A percentile compares a stretch with the other conserved stretches of the same genome.
Conservation (phyloP, 2,797 vertebrate genomes). For the Sphenodon punctatus region DNA sequence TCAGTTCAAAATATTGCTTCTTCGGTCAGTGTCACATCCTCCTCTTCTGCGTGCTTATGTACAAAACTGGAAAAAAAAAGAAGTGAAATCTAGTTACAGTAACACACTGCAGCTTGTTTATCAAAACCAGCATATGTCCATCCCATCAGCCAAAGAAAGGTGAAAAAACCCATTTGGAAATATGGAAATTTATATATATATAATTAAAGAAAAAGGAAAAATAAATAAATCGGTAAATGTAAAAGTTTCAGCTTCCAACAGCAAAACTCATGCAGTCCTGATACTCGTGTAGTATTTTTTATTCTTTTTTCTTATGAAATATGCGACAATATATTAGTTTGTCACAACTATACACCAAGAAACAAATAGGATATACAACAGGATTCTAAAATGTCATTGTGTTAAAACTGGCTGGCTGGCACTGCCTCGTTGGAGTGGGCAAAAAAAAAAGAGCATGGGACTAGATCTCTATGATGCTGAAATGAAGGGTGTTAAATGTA, state of each 20-base stretch:
- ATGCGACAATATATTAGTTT: not conserved
- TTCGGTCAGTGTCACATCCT: constrained; percentile 85
- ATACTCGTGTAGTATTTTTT: not conserved
- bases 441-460: not conserved
- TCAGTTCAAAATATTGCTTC: constrained; percentile 40
- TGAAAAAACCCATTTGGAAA: not conserved
- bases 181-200: no score
- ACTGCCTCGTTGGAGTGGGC: not conserved
- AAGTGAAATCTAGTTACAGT: not conserved
- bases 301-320: not conserved
- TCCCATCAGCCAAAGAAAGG: not conserved
- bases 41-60: constrained; percentile 99
- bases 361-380: not conserved
- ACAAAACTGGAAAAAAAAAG: constrained; percentile 85
- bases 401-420: not conserved
- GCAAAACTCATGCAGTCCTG: not conserved
- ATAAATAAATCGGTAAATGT: not conserved
- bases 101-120: not conserved
- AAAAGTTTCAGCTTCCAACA: not conserved
- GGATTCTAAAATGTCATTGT: not conserved
- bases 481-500: not conserved
- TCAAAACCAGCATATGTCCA: not conserved
- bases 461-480: not conserved
- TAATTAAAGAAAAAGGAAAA: no score
- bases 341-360: not conserved